phyloP scores from a whole-genome alignment of 1,140 invertebrate genomes.

The Onthophagus taurus region DNA sequence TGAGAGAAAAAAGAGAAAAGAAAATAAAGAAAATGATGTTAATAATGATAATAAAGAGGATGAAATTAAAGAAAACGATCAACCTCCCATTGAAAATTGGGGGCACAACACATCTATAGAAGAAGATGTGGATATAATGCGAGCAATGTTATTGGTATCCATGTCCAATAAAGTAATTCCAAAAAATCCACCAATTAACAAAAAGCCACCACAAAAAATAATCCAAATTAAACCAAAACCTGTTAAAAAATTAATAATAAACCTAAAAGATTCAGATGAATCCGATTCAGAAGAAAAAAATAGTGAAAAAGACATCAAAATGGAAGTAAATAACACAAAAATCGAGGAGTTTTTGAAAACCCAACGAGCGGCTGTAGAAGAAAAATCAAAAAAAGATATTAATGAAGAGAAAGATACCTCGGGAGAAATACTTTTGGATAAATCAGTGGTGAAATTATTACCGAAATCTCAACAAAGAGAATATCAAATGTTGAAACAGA shows the following conservation, averaged over 20 bases:
- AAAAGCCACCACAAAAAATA: background rate
- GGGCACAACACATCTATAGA: constrained; percentile 20
- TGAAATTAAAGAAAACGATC: constrained; percentile 13
- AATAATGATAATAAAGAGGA: constrained; percentile 13
- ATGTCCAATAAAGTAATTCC: constrained; percentile 33
- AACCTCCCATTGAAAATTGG: constrained; percentile 1
- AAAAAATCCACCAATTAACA: constrained; percentile 4
- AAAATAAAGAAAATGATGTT: constrained; percentile 11
- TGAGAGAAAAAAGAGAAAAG: constrained; percentile 22
- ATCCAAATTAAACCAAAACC: constrained; percentile 12
- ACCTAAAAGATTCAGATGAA: constrained; percentile 29
- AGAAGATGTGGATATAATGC: constrained; percentile 35
- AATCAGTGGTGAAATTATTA: constrained; percentile 31
- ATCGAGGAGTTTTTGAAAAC: constrained; percentile 30
- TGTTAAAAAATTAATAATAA: constrained; percentile 34
- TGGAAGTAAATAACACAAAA: constrained; percentile 5
- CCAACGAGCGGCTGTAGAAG: constrained; percentile 33
- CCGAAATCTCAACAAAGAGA: constrained; percentile 33
- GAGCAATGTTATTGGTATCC: constrained; percentile 34
- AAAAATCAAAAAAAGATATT: constrained; percentile 12
- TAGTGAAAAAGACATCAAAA: constrained; percentile 8
- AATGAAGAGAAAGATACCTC: constrained; percentile 8
- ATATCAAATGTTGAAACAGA: constrained; percentile 29
- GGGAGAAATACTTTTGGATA: constrained; percentile 24
- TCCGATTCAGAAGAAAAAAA: constrained; percentile 24